Evolutionary conservation across 2,888 invertebrate genomes (phyloP).

Genomic region (Gasteruption jaculator): DNA sequence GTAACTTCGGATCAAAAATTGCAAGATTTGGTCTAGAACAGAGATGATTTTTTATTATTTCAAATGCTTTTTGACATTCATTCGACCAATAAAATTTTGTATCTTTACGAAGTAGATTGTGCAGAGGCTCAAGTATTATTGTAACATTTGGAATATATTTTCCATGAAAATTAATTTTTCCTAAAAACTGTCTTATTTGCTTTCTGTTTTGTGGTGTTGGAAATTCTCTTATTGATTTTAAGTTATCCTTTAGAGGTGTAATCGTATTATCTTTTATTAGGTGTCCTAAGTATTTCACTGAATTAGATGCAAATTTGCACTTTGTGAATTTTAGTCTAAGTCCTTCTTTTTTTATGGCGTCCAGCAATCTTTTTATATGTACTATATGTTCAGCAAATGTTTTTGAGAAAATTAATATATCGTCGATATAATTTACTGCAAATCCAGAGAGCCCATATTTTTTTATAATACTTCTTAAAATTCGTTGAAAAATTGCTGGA

Average conservation of each 20-base stretch:
- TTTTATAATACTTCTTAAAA: slow-evolving; percentile 21
- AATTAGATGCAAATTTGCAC: slow-evolving; percentile 17
- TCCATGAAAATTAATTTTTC: slow-evolving; percentile 10
- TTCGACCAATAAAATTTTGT: slow-evolving; percentile 13
- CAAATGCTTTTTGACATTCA: slow-evolving; percentile 8
- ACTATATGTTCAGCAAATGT: slow-evolving; percentile 18
- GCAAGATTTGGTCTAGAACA: slow-evolving; percentile 13
- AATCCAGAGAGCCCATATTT: slow-evolving; percentile 19
- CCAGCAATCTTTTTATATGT: slow-evolving; percentile 23
- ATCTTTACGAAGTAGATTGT: slow-evolving; percentile 12
- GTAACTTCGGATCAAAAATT: slow-evolving; percentile 12
- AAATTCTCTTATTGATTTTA: slow-evolving; percentile 14
- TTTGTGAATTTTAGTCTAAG: slow-evolving; percentile 19
- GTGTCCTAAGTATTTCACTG: slow-evolving; percentile 21
- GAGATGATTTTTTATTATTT: slow-evolving; percentile 5
- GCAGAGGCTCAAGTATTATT: slow-evolving; percentile 11
- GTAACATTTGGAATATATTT: slow-evolving; percentile 12
- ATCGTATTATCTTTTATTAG: slow-evolving; percentile 16
- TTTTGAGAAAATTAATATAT: slow-evolving; percentile 20
- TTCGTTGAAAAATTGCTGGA: slow-evolving; percentile 24
- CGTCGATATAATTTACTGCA: slow-evolving; percentile 23
- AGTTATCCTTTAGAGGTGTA: slow-evolving; percentile 15
- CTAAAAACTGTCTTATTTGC: slow-evolving; percentile 13
- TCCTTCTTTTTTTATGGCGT: slow-evolving; percentile 15
- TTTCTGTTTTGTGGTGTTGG: slow-evolving; percentile 11